Conservation (phyloP, 2,797 vertebrate genomes). For the Tragelaphus oryx region DNA sequence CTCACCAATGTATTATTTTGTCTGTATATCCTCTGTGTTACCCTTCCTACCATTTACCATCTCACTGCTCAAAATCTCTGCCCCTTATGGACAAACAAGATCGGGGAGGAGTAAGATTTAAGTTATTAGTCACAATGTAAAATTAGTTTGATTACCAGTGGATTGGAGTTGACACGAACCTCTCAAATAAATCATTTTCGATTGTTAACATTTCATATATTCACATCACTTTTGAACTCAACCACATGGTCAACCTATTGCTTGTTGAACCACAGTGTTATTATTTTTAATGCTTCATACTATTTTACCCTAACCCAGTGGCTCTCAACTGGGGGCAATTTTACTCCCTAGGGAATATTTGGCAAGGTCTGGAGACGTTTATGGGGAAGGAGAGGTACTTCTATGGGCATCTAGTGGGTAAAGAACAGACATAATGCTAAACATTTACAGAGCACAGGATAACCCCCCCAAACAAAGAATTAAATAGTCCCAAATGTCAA, state of each 20-base stretch:
- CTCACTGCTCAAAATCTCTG: conserved; percentile 13
- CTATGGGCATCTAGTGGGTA: neutral
- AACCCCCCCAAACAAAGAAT: neutral
- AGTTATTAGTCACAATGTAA: conserved; percentile 19
- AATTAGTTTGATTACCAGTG: conserved; percentile 10
- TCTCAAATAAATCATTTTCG: conserved; percentile 37
- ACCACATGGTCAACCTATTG: conserved; percentile 12
- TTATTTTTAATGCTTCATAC: neutral
- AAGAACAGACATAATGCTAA: neutral
- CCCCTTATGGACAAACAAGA: neutral
- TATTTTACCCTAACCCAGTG: neutral
- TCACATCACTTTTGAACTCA: conserved; percentile 37
- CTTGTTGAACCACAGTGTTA: neutral
- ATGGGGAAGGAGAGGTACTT: neutral
- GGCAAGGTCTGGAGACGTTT: neutral
- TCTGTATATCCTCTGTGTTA: conserved; percentile 16
- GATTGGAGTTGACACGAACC: conserved; percentile 14
- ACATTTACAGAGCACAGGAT: neutral
- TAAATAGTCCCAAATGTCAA: neutral
- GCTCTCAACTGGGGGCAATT: neutral
- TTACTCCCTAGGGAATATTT: neutral
- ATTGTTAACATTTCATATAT: conserved; percentile 45
- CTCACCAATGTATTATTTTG: conserved; percentile 21
- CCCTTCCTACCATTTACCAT: neutral
- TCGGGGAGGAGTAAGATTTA: neutral